Evolutionary conservation across 2,888 invertebrate species (phyloP), one percentile per base, ranked within the genome.

Genomic region (Octodonta nipae): DNA sequence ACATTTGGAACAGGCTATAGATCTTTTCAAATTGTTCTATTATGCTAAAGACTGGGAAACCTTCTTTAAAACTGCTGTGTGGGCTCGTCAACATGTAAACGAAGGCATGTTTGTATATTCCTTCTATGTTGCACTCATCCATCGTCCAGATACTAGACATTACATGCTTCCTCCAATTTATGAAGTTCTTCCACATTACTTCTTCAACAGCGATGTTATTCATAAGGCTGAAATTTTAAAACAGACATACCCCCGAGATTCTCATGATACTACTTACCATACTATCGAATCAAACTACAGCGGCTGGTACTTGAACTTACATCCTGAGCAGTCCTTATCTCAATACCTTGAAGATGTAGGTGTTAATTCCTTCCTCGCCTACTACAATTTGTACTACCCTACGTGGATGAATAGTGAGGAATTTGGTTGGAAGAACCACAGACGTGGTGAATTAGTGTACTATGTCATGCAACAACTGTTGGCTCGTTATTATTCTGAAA

Each of bases 311-410:
- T 64, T 64, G 42, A 57, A 67, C 13, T 40, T 71, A 41, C 63
- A 68, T 49, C 58, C 65, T 2, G 75, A 77, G 37, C 65, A 68
- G 32, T 47, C 51, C 7, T 42, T 82, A 25, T 61, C 66, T 13
- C 84, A 84, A 59, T 81, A 73, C 63, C 75, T 75, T 13, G 78
- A 83, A 49, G 84, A 85, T 54, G 61, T 75, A 32, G 74, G 69
- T 33, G 61, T 79, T 30, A 82, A 77, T 55, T 50, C 70, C 15
- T 70, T 66, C 50, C 75, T 77, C 60, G 74, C 73, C 56, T 69
- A 73, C 51, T 54, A 61, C 42, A 67, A 71, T 42, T 54, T 76
- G 45, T 64, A 70, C 33, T 74, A 71, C 47, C 76, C 81, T 3
- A 66, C 62, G 51, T 78, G 75, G 72, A 63, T 78, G 49, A 65